Conservation (phyloP, 1,140 invertebrate species). For the Nomia melanderi region DNA sequence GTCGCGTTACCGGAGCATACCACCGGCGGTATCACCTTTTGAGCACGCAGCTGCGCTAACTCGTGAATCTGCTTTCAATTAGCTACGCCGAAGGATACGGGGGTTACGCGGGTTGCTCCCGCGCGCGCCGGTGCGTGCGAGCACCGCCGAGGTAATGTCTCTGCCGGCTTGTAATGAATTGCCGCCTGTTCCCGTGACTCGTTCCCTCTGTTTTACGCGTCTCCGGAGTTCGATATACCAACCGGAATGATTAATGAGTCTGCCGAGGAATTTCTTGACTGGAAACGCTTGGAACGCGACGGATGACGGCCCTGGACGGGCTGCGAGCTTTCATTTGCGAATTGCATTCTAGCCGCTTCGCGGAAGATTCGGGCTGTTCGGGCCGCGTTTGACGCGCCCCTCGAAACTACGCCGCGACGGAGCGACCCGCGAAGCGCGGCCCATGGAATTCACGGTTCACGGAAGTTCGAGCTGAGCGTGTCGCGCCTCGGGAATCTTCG, state of each 20-base stretch:
- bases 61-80: constrained; percentile 49
- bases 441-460: no score
- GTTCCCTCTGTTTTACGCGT: constrained; percentile 8
- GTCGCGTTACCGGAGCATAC: constrained; percentile 30
- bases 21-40: constrained; percentile 26
- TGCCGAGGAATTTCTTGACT: background rate
- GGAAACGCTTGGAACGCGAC: no score
- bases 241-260: constrained; percentile 1
- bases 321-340: no score
- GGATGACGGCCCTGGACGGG: no score
- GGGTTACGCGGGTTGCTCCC: constrained; percentile 17
- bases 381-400: no score
- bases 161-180: constrained; percentile 11
- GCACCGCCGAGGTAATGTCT: background rate
- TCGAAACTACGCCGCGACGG: no score
- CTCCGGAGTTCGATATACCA: constrained; percentile 1
- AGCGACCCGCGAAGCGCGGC: no score
- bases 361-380: no score
- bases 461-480: no score
- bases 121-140: no score
- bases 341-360: no score
- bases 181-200: background rate
- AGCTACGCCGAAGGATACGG: constrained; percentile 23
- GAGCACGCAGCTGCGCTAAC: constrained; percentile 32
- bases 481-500: no score